Conservation (phyloP, 2,113 vertebrate species). For the Passerina amoena region DNA sequence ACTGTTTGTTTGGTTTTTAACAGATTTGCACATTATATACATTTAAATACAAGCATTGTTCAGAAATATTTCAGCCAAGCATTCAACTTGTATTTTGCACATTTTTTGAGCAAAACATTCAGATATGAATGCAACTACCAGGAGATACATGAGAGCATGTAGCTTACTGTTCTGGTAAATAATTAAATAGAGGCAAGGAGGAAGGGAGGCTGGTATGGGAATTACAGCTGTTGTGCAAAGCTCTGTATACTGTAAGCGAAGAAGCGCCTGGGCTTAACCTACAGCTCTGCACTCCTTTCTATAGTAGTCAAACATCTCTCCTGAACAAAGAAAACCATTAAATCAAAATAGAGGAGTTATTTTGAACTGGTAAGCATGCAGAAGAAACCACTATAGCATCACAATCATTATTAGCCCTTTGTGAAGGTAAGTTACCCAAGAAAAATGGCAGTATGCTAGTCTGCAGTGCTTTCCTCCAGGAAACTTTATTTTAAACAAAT, state of each 20-base stretch:
- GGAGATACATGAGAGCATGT: neutral
- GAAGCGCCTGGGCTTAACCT: neutral
- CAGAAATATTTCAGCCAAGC: neutral
- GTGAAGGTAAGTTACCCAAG: neutral
- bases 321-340: neutral
- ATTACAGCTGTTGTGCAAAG: neutral
- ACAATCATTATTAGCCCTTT: neutral
- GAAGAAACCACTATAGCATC: neutral
- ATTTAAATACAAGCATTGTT: neutral
- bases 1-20: rapidly evolving
- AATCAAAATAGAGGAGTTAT: neutral
- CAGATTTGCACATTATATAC: neutral
- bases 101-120: neutral
- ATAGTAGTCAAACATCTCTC: neutral
- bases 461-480: neutral
- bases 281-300: neutral
- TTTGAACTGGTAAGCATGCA: neutral
- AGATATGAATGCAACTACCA: neutral
- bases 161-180: neutral
- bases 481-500: neutral
- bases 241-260: neutral
- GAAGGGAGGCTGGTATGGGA: neutral
- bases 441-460: neutral
- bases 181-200: neutral
- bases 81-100: neutral